Evolutionary conservation across 1,140 invertebrate species (phyloP), one percentile per base, ranked within the genome.

Genomic region (Cataglyphis hispanica): DNA sequence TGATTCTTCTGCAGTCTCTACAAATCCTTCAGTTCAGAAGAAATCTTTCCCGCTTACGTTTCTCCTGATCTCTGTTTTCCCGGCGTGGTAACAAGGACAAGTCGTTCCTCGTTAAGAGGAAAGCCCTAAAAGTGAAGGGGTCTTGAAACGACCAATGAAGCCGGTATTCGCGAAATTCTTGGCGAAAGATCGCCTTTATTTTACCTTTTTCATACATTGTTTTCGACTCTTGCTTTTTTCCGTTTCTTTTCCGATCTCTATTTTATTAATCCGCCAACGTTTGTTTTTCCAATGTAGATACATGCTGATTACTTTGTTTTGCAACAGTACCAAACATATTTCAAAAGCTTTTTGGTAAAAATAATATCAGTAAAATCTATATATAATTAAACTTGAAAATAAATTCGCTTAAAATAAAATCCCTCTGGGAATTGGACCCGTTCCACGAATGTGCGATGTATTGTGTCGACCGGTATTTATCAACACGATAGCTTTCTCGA

Each of bases 11-110:
- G 25, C 13, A 50, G 70, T n/a, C 56, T 84, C 61, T 22, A 37
- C 22, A 86, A 84, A 86, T 70, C 58, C 69, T 80, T 63, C 75
- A 70, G 37, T 87, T 89, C 74, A 80, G 70, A 89, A 60, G 83
- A 27, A 89, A 89, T 91, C 75, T 69, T 81, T 84, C 53, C 37
- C 66, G 70, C 34, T 76, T 84, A 56, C 56, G 60, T 66, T 85
- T 85, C 77, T 64, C 72, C 81, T 87, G 87, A 90, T 89, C 87
- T 88, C 85, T 91, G 85, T 91, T 91, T 91, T 89, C 77, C 46
- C 34, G 75, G 78, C 76, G 85, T 77, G 77, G 86, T 91, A 91
- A 91, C 91, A 89, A 91, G 90, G 90, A 91, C 89, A 91, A 91
- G 91, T 91, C 90, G 89, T 91, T 91, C 50, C 85, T 85, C 87